Evolutionary conservation across 1,140 invertebrate genomes (phyloP).

Genomic region (Drosophila repleta): DNA sequence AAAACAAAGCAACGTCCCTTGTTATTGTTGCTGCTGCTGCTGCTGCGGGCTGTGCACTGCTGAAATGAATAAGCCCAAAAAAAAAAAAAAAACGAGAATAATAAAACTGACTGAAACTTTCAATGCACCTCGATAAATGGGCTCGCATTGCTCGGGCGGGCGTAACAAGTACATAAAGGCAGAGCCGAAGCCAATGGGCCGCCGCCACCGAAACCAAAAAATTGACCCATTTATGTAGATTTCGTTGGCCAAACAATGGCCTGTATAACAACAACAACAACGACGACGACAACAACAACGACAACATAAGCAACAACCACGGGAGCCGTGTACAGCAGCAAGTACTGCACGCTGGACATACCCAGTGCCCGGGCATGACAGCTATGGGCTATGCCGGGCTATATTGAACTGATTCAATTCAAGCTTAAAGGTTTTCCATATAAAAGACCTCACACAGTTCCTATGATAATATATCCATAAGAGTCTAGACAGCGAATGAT

Average conservation of each 20-base stretch:
- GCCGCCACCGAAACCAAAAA: constrained; percentile 20
- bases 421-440: too few species aligned
- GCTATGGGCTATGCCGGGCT: not conserved
- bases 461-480: too few species aligned
- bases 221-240: constrained; percentile 78
- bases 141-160: constrained; percentile 25
- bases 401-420: too few species aligned
- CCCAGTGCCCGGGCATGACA: constrained; percentile 29
- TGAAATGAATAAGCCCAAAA: constrained; percentile 14
- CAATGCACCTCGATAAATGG: constrained; percentile 40
- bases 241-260: constrained; percentile 66
- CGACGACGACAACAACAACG: constrained; percentile 38
- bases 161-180: constrained; percentile 70
- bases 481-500: too few species aligned
- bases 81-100: constrained; percentile 9
- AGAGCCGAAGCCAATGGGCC: constrained; percentile 33
- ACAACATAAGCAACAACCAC: constrained; percentile 14
- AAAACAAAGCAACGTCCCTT: constrained; percentile 29
- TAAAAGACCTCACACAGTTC: too few species aligned
- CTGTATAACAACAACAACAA: constrained; percentile 43
- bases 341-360: constrained; percentile 54
- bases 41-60: constrained; percentile 19
- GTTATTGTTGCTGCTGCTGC: constrained; percentile 10
- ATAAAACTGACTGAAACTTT: constrained; percentile 28
- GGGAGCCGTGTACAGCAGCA: constrained; percentile 47